These are phyloP conservation scores for Cremastobaeus sp. DNA, from an alignment of 2,888 invertebrate species.

Conservation along the genomic window DNA sequence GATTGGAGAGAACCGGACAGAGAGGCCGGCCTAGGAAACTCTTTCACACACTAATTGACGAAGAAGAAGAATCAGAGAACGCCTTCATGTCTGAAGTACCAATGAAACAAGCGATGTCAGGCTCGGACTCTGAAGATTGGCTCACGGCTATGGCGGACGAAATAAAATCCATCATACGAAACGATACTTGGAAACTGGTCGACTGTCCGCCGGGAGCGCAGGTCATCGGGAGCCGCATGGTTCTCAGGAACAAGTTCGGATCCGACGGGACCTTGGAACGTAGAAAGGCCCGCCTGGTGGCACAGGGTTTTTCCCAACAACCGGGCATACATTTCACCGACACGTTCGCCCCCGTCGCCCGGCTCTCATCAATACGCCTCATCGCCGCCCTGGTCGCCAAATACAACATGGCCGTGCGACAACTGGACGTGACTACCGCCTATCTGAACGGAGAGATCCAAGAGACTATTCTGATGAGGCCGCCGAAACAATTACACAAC, in stretches of 20 bases:
- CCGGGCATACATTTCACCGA: neutral
- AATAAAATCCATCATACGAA: conserved; percentile 6
- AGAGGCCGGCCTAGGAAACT: neutral
- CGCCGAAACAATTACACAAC: neutral
- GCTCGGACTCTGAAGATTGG: conserved; percentile 14
- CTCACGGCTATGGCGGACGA: conserved; percentile 21
- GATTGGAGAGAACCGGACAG: neutral
- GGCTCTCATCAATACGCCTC: neutral
- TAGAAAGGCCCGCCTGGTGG: conserved; percentile 1
- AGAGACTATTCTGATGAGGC: neutral
- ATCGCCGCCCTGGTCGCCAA: neutral
- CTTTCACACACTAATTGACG: neutral
- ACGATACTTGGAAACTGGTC: conserved; percentile 22
- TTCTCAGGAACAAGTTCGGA: conserved; percentile 4
- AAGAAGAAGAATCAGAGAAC: neutral
- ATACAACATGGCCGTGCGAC: neutral
- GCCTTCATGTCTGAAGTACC: conserved; percentile 8
- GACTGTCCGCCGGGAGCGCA: conserved; percentile 2
- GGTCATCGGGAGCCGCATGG: conserved; percentile 14
- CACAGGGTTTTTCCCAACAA: neutral
- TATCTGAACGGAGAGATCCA: neutral
- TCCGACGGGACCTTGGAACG: neutral
- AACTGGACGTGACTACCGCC: neutral
- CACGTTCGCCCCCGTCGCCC: neutral
- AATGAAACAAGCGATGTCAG: conserved; percentile 2